Conservation (phyloP, 2,888 invertebrate genomes). For the Blera fallax region DNA sequence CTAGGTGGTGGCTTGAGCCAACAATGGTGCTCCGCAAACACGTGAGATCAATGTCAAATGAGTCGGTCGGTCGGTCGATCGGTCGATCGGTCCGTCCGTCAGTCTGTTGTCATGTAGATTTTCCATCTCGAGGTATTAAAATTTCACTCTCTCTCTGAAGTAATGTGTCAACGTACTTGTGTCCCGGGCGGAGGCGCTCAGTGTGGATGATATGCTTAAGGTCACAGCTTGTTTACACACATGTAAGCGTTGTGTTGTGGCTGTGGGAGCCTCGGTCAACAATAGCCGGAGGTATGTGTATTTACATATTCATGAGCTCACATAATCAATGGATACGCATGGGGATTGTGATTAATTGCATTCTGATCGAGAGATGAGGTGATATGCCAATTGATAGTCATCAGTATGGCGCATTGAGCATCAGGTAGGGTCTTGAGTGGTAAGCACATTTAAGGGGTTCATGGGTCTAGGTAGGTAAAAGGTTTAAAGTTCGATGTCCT, state of each 20-base stretch:
- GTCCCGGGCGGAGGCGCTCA: background rate
- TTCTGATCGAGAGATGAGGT: constrained; percentile 11
- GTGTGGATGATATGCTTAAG: constrained; percentile 11
- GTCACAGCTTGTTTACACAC: background rate
- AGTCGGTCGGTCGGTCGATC: background rate
- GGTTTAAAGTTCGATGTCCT: too few relatives aligned
- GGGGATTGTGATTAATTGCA: constrained; percentile 4
- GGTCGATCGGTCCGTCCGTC: too few relatives aligned
- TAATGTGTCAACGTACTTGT: constrained; percentile 23
- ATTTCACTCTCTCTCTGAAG: background rate
- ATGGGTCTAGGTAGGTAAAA: too few relatives aligned
- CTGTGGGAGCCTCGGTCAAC: background rate
- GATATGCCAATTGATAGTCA: background rate
- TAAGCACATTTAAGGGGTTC: background rate
- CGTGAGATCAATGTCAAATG: constrained; percentile 23
- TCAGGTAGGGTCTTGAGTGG: background rate
- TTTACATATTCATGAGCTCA: constrained; percentile 22
- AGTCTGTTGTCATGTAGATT: constrained; percentile 46
- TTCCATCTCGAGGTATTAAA: constrained; percentile 25
- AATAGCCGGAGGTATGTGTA: background rate
- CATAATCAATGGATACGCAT: background rate
- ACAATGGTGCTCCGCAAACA: constrained; percentile 31
- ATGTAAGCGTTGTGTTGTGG: background rate
- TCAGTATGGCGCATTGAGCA: background rate
- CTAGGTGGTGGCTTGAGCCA: constrained; percentile 34